Percentiles rank a stretch among this genome's conserved stretches.
Evolutionary conservation across 2,888 invertebrate genomes (phyloP).

Genomic region (Trichogramma dendrolimi): DNA sequence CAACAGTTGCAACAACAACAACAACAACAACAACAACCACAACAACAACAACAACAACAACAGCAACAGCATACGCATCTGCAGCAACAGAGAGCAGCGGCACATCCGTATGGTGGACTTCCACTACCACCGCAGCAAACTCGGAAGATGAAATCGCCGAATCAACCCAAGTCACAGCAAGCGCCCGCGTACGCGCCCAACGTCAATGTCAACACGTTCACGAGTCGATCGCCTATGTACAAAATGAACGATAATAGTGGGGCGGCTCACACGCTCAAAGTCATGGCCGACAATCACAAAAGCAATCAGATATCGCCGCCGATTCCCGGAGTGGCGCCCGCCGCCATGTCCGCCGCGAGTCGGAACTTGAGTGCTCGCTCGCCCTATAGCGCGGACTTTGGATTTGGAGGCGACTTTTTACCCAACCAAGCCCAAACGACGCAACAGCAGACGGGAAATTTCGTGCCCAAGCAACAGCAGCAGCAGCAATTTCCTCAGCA

Average conservation of each 20-base stretch:
- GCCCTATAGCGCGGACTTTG: slow-evolving; percentile 60
- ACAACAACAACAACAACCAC: slow-evolving; percentile 42
- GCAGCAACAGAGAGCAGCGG: slow-evolving; percentile 52
- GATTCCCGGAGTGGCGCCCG: slow-evolving; percentile 48
- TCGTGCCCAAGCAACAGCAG: slow-evolving; percentile 47
- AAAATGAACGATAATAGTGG: slow-evolving; percentile 67
- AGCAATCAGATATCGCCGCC: slow-evolving; percentile 49
- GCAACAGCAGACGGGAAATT: slow-evolving; percentile 35
- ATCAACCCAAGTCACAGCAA: slow-evolving; percentile 34
- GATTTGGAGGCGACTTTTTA: slow-evolving; percentile 52
- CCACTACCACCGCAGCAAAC: too few species aligned
- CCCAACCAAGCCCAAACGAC: slow-evolving; percentile 53
- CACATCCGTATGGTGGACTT: background rate
- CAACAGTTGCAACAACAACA: slow-evolving; percentile 30
- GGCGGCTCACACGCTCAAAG: slow-evolving; percentile 91
- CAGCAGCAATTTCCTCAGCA: slow-evolving; percentile 24
- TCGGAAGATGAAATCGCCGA: too few species aligned
- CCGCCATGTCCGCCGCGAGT: slow-evolving; percentile 48
- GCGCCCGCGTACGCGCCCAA: slow-evolving; percentile 52
- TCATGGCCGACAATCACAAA: slow-evolving; percentile 95
- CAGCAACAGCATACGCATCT: slow-evolving; percentile 42
- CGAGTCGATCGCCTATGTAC: too few species aligned
- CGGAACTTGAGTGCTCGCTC: slow-evolving; percentile 52
- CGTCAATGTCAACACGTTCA: slow-evolving; percentile 51
- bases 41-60: slow-evolving; percentile 41